These are phyloP conservation scores for Lutjanus argentimaculatus DNA, from an alignment of 2,797 vertebrate species.

Conservation along the genomic window DNA sequence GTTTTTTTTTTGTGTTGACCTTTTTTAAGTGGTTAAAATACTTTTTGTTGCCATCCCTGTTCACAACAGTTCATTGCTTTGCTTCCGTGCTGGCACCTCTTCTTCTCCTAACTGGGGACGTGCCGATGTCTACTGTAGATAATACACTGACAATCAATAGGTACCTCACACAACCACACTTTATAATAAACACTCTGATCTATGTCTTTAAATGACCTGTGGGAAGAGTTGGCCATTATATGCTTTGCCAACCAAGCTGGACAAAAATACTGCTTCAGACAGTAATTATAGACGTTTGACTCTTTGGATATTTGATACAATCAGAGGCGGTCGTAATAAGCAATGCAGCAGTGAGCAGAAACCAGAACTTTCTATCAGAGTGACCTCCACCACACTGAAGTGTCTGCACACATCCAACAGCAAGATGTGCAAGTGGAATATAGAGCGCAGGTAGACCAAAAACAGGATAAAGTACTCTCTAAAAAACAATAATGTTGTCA, in stretches of 20 bases:
- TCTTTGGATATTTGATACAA: slow-evolving; percentile 71
- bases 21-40: too few species aligned
- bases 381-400: slow-evolving; percentile 63
- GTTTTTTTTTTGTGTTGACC: too few species aligned
- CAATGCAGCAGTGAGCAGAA: slow-evolving; percentile 41
- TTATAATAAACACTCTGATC: too few species aligned
- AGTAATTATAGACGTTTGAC: slow-evolving; percentile 65
- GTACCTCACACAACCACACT: too few species aligned
- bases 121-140: too few species aligned
- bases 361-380: slow-evolving; percentile 54
- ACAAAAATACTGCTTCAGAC: slow-evolving; percentile 49
- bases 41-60: too few species aligned
- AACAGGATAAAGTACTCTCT: slow-evolving; percentile 11
- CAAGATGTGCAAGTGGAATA: slow-evolving; percentile 25
- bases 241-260: slow-evolving; percentile 42
- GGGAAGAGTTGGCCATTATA: slow-evolving; percentile 34
- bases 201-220: slow-evolving; percentile 13
- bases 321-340: slow-evolving; percentile 54
- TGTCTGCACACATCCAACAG: slow-evolving; percentile 35
- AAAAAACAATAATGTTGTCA: slow-evolving; percentile 39
- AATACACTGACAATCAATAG: too few species aligned
- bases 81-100: too few species aligned
- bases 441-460: slow-evolving; percentile 18
- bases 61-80: too few species aligned
- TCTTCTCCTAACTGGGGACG: too few species aligned